Conservation (phyloP, 2,888 invertebrate species). For the Lathronympha strigana region DNA sequence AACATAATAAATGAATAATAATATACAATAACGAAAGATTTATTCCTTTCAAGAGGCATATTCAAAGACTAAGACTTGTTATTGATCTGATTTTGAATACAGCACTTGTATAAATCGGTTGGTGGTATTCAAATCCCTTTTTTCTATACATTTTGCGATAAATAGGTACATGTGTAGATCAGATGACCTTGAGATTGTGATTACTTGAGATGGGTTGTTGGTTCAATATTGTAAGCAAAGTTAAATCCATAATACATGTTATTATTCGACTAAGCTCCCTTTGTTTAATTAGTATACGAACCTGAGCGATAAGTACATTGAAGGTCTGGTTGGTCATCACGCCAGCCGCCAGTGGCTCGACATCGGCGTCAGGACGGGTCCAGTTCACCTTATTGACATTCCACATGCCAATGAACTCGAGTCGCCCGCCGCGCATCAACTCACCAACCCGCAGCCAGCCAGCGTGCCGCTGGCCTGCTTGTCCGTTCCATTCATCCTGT, state of each 20-base stretch:
- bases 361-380: not conserved
- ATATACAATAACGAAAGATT: not conserved
- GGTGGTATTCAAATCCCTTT: too few species aligned
- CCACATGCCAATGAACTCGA: constrained; percentile 19
- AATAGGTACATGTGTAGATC: too few species aligned
- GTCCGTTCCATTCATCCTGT: constrained; percentile 15
- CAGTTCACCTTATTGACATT: not conserved
- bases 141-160: too few species aligned
- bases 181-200: too few species aligned
- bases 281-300: not conserved
- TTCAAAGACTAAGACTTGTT: too few species aligned
- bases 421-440: constrained; percentile 6
- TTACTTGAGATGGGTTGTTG: too few species aligned
- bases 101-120: too few species aligned
- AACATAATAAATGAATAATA: not conserved
- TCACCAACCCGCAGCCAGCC: constrained; percentile 25
- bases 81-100: too few species aligned
- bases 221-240: too few species aligned
- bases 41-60: too few species aligned
- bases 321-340: constrained; percentile 36
- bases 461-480: constrained; percentile 22
- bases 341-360: constrained; percentile 4
- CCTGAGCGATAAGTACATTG: constrained; percentile 23
- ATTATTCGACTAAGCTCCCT: too few species aligned
- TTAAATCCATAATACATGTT: too few species aligned